Evolutionary conservation across 2,113 vertebrate species (phyloP), one percentile per base, ranked within the genome.

Genomic region (Noturus placidus): DNA sequence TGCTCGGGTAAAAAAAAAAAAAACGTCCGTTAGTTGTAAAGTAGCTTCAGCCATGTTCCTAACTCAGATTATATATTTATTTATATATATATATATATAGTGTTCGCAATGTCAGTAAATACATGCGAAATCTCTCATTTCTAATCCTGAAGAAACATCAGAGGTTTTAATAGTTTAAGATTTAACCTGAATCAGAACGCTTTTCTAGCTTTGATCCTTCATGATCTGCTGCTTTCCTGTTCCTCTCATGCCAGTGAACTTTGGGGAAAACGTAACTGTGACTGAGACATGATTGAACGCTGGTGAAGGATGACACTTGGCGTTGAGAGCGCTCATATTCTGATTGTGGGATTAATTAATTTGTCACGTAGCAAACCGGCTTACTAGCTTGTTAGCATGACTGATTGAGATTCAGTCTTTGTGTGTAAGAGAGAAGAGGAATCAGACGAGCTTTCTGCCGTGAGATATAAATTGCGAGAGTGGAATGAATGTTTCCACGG

Each of bases 321-420:
- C 79, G 78, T 86, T 25, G 11, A 84, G 83, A 88, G 52, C 88
- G 81, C 80, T 88, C 83, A 69, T 46, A 69, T 79, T 85, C 78
- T 89, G 86, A 87, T 82, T 85, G 87, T 52, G 83, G 82, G 65
- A 88, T 90, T 63, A 86, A 90, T 90, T 77, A 83, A 83, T 90
- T 90, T 82, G 70, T 84, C 87, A 72, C 67, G 74, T 63, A 79
- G 89, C 59, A 86, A 77, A 83, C 79, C 50, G 33, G 56, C 35
- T 63, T 67, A 84, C 70, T 85, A 77, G 38, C 74, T 86, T 82
- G 86, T 87, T 76, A 87, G 85, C 33, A 63, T 77, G 65, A 87
- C 57, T 87, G 88, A 87, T 87, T 84, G 85, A 82, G 79, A 82
- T 82, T 77, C 79, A 72, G 56, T 85, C 65, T 89, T 84, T 87